These are phyloP conservation scores for Prionailurus bengalensis DNA, from an alignment of 2,113 vertebrate species.

Conservation along the genomic window DNA sequence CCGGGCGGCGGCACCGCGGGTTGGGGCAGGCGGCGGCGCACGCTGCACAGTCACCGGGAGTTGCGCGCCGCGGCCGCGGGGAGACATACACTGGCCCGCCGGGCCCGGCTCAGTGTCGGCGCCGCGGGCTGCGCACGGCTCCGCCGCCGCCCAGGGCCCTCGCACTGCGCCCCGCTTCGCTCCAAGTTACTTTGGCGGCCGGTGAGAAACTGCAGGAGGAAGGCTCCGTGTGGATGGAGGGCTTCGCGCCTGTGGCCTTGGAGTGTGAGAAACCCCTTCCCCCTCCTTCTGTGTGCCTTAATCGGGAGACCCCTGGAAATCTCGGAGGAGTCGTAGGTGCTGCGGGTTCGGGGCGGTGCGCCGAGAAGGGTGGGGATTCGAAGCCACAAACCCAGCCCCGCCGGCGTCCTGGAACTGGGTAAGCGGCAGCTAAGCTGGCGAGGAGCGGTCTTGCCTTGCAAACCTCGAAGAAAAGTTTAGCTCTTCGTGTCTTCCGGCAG, in stretches of 20 bases:
- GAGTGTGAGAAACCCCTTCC: not conserved
- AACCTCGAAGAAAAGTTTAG: slow-evolving; percentile 85
- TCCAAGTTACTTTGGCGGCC: slow-evolving; percentile 81
- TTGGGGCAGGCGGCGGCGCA: slow-evolving; percentile 81
- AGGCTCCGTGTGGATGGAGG: slow-evolving; percentile 7
- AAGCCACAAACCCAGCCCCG: slow-evolving; percentile 42
- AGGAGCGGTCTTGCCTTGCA: slow-evolving; percentile 59
- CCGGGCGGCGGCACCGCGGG: slow-evolving; percentile 71
- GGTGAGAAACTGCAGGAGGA: slow-evolving; percentile 63
- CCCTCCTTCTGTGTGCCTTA: not conserved
- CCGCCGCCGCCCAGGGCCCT: slow-evolving; percentile 58
- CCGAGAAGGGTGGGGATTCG: slow-evolving; percentile 21
- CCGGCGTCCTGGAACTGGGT: slow-evolving; percentile 59
- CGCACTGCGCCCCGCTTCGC: slow-evolving; percentile 60
- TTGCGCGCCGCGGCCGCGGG: slow-evolving; percentile 79
- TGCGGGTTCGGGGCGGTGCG: slow-evolving; percentile 10
- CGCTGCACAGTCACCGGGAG: slow-evolving; percentile 85
- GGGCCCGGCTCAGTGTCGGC: slow-evolving; percentile 75
- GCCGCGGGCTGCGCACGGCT: slow-evolving; percentile 40
- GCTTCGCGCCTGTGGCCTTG: not conserved
- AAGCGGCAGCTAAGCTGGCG: slow-evolving; percentile 64
- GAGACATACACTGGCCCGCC: slow-evolving; percentile 85
- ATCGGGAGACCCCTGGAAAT: not conserved
- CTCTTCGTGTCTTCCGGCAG: slow-evolving; percentile 46
- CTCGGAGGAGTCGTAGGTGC: slow-evolving; percentile 55